Evolutionary conservation across 2,888 invertebrate genomes (phyloP), one percentile per base, ranked within the genome.

Genomic region (Drosophila mettleri): DNA sequence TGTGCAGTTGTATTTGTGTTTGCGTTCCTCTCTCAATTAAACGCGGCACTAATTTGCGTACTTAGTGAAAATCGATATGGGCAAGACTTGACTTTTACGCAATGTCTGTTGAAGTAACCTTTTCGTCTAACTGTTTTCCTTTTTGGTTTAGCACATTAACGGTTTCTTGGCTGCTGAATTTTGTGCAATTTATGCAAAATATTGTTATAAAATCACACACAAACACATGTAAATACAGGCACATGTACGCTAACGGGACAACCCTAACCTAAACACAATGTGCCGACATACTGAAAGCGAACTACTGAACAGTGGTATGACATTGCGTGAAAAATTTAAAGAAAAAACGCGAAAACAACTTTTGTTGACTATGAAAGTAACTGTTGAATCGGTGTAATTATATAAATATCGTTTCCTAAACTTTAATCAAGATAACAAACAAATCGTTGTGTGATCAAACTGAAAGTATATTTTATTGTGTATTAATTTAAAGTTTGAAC

Each of bases 41-140:
- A 68, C 64, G 45, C 62, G 66, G 62, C 66, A 86, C 74, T 65
- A 74, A 74, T 69, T 86, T 74, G 62, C 65, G 63, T 72, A 74
- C 69, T 78, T 80, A 85, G 82, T 72, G 81, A 87, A 86, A 82
- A 82, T 82, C 82, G 87, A 82, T 82, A 81, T 52, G 70, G 45
- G 55, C 41, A 49, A 59, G 76, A 41, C 41, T 65, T 62, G 61
- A 39, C 52, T 51, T 62, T 46, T 57, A 45, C 60, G 29, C 61
- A 22, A 27, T 41, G 51, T 39, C 27, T 58, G n/a, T n/a, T n/a
- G n/a, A n/a, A n/a, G n/a, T 57, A 16, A 18, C 51, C 22, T 34
- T 29, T 68, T 43, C 0, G 8, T 20, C 10, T 29, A 43, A 43
- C 24, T 10, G 48, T 34, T 5, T 18, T 6, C 5, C 1, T 38